Percentiles rank a stretch among this genome's conserved stretches.
phyloP scores from a whole-genome alignment of 2,888 invertebrate genomes.

The Eremobia ochroleuca region DNA sequence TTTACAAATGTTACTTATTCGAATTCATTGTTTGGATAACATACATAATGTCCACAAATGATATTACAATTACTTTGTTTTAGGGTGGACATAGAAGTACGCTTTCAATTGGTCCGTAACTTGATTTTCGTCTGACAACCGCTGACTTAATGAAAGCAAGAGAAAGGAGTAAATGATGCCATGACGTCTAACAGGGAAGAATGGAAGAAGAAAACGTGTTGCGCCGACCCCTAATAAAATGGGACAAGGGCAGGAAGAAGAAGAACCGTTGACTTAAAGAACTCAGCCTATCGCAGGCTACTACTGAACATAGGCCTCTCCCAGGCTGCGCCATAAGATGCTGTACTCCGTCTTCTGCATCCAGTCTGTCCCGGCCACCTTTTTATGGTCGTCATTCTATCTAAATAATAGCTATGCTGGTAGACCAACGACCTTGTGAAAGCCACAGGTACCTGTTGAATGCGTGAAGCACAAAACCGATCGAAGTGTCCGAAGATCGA shows the following conservation, averaged over 20 bases:
- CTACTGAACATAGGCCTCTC: neutral
- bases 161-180: too few species aligned
- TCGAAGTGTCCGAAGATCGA: too few species aligned
- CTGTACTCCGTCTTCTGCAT: neutral
- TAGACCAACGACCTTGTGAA: too few species aligned
- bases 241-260: too few species aligned
- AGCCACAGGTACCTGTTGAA: too few species aligned
- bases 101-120: neutral
- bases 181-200: too few species aligned
- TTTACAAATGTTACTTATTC: constrained; percentile 50
- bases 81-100: neutral
- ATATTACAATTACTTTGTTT: constrained; percentile 13
- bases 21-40: constrained; percentile 48
- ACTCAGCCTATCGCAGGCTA: neutral
- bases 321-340: neutral
- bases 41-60: constrained; percentile 27
- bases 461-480: too few species aligned
- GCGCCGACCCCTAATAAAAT: too few species aligned
- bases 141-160: neutral
- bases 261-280: neutral
- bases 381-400: neutral
- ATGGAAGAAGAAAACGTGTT: too few species aligned
- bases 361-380: too few species aligned
- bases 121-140: neutral
- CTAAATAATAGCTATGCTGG: too few species aligned